These are phyloP conservation scores for Lepidocolaptes lacrymiger DNA, from an alignment of 2,797 vertebrate species.

Conservation along the genomic window DNA sequence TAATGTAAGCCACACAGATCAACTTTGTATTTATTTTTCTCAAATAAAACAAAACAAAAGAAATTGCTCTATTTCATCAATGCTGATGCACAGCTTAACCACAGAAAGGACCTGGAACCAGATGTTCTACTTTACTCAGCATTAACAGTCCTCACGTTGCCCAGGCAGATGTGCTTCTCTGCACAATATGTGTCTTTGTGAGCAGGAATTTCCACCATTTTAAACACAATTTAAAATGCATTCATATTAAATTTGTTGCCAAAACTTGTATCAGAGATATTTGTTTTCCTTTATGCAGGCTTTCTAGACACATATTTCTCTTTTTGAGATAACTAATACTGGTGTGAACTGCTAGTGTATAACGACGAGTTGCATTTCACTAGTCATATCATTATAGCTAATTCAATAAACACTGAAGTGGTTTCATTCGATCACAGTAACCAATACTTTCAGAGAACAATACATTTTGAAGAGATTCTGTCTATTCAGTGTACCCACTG, in stretches of 20 bases:
- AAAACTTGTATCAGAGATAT: not conserved
- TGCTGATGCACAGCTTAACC: not conserved
- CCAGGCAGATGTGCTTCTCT: constrained; percentile 47
- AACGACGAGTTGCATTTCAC: not conserved
- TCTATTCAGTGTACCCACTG: not conserved
- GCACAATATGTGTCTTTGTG: constrained; percentile 47
- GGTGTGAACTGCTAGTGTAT: not conserved
- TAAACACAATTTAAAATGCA: constrained; percentile 48
- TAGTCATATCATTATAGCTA: not conserved
- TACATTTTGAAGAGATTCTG: not conserved
- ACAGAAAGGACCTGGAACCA: constrained; percentile 33
- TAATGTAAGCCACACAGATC: not conserved
- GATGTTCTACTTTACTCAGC: constrained; percentile 52
- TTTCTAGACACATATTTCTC: not conserved
- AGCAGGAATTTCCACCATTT: constrained; percentile 39
- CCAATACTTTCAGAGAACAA: not conserved
- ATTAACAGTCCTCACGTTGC: not conserved
- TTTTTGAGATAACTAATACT: not conserved
- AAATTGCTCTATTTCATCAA: not conserved
- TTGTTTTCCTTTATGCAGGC: constrained; percentile 1
- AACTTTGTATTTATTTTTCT: not conserved
- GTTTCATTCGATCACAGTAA: not conserved
- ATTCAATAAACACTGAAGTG: not conserved
- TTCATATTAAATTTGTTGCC: constrained; percentile 22
- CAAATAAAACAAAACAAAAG: not conserved